Evolutionary conservation across 2,888 invertebrate genomes (phyloP).

Genomic region (Actias luna): DNA sequence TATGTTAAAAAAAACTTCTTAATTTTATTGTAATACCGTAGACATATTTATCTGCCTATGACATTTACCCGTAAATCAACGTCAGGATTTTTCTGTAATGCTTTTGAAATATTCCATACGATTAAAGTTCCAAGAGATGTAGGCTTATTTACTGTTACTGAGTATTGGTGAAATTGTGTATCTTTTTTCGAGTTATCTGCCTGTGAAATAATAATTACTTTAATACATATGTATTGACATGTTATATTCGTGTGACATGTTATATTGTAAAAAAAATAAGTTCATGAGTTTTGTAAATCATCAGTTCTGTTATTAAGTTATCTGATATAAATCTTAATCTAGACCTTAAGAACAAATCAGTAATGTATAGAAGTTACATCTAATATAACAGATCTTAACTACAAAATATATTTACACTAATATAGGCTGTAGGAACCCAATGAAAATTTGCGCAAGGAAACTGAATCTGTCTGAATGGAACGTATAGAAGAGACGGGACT

Average conservation of each 20-base stretch:
- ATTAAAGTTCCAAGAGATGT: slow-evolving; percentile 57
- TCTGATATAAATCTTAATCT: too few relatives aligned
- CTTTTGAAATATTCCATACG: slow-evolving; percentile 68
- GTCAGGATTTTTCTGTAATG: slow-evolving; percentile 51
- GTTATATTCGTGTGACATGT: background rate
- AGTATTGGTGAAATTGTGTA: background rate
- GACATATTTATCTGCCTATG: background rate
- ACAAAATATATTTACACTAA: too few relatives aligned
- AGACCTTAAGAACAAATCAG: too few relatives aligned
- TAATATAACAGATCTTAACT: too few relatives aligned
- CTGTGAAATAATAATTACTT: background rate
- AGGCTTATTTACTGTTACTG: slow-evolving; percentile 6
- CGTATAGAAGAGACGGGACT: too few relatives aligned
- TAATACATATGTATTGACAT: too few relatives aligned
- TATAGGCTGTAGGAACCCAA: too few relatives aligned
- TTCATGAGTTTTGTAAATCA: background rate
- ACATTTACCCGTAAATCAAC: slow-evolving; percentile 57
- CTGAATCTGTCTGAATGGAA: too few relatives aligned
- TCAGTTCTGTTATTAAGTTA: too few relatives aligned
- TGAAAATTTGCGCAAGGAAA: too few relatives aligned
- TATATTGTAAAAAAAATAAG: background rate
- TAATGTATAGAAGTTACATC: too few relatives aligned
- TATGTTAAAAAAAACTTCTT: too few relatives aligned
- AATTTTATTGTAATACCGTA: background rate
- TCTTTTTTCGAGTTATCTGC: background rate